A percentile compares a stretch with the other conserved stretches of the same genome.
phyloP scores from a whole-genome alignment of 2,113 vertebrate genomes.

The Phylloscopus whistleri region DNA sequence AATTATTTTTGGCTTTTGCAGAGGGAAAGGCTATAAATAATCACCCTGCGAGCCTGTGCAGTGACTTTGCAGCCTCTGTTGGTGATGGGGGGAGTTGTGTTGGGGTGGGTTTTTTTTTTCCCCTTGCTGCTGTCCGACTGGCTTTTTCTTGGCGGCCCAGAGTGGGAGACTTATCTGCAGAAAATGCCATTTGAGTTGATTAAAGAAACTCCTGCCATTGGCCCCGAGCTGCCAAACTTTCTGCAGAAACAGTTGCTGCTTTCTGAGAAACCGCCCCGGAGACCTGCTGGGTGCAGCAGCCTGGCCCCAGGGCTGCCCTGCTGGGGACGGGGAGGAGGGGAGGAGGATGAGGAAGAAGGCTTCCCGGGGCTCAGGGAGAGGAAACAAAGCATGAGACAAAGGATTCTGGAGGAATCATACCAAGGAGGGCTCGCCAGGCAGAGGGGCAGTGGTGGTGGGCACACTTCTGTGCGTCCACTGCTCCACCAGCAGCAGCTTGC shows the following conservation, averaged over 20 bases:
- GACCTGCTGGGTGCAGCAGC: background rate
- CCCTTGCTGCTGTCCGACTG: background rate
- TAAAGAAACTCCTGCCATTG: conserved; percentile 42
- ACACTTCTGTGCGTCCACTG: background rate
- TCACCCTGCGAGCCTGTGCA: conserved; percentile 16
- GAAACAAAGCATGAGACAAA: background rate
- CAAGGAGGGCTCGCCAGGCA: background rate
- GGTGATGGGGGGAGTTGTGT: background rate
- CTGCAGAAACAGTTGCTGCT: background rate
- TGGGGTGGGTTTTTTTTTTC: background rate
- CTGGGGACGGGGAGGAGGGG: background rate
- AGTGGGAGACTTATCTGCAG: conserved; percentile 32
- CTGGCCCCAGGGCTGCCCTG: background rate
- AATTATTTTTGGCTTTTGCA: conserved; percentile 62
- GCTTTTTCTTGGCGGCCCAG: background rate
- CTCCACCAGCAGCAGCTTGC: background rate
- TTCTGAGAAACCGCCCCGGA: background rate
- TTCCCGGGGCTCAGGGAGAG: background rate
- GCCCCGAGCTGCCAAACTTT: background rate
- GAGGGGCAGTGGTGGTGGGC: background rate
- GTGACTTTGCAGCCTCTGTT: conserved; percentile 50
- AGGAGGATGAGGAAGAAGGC: background rate
- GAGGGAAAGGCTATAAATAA: conserved; percentile 57
- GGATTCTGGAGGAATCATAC: fast-evolving
- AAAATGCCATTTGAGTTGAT: conserved; percentile 42